Conservation (phyloP, 2,797 vertebrate species). For the Epinephelus coioides region DNA sequence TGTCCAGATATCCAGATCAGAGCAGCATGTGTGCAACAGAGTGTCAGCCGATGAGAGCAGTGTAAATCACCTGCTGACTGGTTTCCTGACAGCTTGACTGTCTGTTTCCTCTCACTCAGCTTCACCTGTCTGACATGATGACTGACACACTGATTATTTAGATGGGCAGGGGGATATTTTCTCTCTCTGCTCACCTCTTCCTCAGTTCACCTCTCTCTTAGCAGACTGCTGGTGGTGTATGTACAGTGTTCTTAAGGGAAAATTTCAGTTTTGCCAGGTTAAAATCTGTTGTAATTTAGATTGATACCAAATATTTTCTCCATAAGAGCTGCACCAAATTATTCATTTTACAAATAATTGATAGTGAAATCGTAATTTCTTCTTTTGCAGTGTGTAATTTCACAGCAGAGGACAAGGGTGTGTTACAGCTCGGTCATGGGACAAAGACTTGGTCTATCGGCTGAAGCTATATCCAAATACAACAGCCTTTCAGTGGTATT, state of each 20-base stretch:
- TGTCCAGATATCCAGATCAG: slow-evolving; percentile 26
- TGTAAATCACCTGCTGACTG: slow-evolving; percentile 42
- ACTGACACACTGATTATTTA: slow-evolving; percentile 11
- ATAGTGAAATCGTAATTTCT: not conserved
- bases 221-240: not conserved
- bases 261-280: not conserved
- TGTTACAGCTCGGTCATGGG: not conserved
- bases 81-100: slow-evolving; percentile 45
- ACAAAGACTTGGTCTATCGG: not conserved
- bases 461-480: not conserved
- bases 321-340: not conserved
- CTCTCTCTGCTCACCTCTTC: not conserved
- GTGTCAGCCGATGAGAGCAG: not conserved
- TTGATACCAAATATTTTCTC: not conserved
- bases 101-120: slow-evolving; percentile 36
- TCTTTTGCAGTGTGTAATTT: not conserved
- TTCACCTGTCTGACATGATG: slow-evolving; percentile 11
- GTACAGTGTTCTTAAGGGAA: not conserved
- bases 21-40: slow-evolving; percentile 7
- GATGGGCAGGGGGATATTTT: not conserved
- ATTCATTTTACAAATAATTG: not conserved
- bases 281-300: not conserved
- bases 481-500: not conserved
- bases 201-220: not conserved
- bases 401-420: not conserved